phyloP scores from a whole-genome alignment of 2,113 vertebrate genomes.

The Erythrocercus mccallii region DNA sequence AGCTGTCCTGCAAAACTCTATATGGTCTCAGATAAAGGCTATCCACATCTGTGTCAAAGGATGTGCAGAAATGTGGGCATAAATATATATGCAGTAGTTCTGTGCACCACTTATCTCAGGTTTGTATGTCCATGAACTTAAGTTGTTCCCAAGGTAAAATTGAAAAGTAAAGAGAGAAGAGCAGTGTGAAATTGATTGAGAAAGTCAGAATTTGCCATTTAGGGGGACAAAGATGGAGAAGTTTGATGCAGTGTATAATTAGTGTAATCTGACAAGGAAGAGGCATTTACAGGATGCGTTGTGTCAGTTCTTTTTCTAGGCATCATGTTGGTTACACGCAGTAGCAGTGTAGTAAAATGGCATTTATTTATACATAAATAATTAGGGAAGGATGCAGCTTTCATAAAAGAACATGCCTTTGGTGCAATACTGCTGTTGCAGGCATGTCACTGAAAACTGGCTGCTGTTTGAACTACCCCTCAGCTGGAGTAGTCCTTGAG shows the following conservation, averaged over 20 bases:
- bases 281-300: slow-evolving; percentile 11
- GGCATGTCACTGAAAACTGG: neutral
- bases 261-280: neutral
- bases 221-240: neutral
- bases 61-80: neutral
- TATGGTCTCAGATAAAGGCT: neutral
- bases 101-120: neutral
- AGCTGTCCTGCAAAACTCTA: neutral
- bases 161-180: neutral
- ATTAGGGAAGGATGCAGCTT: neutral
- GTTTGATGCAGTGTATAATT: neutral
- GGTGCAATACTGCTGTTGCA: neutral
- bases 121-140: neutral
- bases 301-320: slow-evolving; percentile 35
- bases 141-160: neutral
- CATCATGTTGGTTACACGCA: neutral
- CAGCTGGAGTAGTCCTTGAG: neutral
- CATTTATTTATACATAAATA: slow-evolving; percentile 35
- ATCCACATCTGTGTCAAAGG: neutral
- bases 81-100: neutral
- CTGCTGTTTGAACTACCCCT: slow-evolving; percentile 14
- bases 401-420: neutral
- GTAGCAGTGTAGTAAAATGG: slow-evolving; percentile 20
- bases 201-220: neutral
- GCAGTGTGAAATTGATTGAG: neutral